Conservation (phyloP, 2,888 invertebrate species). For the Cheilosia grossa region DNA sequence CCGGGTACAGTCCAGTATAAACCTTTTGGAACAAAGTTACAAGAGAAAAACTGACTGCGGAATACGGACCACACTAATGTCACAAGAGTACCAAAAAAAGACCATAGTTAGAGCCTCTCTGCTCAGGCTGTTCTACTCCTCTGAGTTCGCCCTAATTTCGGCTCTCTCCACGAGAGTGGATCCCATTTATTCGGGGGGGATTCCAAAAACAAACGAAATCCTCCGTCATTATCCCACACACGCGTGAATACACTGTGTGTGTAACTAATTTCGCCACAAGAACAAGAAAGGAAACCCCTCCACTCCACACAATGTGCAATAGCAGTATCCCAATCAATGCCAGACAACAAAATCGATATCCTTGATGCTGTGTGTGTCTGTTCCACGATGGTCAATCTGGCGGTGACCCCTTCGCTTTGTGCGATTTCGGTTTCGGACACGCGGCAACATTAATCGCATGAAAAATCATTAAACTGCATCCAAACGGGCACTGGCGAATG, state of each 20-base stretch:
- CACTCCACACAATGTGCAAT: constrained; percentile 44
- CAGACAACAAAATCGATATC: constrained; percentile 73
- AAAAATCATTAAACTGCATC: constrained; percentile 57
- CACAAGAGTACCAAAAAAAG: constrained; percentile 44
- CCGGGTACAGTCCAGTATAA: not conserved
- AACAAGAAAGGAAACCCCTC: constrained; percentile 50
- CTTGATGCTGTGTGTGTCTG: constrained; percentile 52
- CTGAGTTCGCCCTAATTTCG: constrained; percentile 14
- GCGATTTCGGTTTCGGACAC: constrained; percentile 39
- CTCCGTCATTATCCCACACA: constrained; percentile 6
- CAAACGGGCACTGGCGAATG: constrained; percentile 12
- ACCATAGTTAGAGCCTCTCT: constrained; percentile 6
- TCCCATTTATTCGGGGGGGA: constrained; percentile 34
- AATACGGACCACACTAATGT: constrained; percentile 30
- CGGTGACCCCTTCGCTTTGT: constrained; percentile 46
- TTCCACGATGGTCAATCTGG: constrained; percentile 31
- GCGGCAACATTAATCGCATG: constrained; percentile 60
- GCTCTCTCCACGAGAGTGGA: constrained; percentile 47
- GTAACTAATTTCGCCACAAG: constrained; percentile 71
- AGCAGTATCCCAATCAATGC: constrained; percentile 56
- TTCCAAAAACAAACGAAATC: constrained; percentile 51
- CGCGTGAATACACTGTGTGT: constrained; percentile 18
- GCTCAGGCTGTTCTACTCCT: constrained; percentile 47
- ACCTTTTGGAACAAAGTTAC: no score
- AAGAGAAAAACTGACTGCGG: no score